Evolutionary conservation across 2,797 vertebrate species (phyloP).

Genomic region (Pagetopsis macropterus): DNA sequence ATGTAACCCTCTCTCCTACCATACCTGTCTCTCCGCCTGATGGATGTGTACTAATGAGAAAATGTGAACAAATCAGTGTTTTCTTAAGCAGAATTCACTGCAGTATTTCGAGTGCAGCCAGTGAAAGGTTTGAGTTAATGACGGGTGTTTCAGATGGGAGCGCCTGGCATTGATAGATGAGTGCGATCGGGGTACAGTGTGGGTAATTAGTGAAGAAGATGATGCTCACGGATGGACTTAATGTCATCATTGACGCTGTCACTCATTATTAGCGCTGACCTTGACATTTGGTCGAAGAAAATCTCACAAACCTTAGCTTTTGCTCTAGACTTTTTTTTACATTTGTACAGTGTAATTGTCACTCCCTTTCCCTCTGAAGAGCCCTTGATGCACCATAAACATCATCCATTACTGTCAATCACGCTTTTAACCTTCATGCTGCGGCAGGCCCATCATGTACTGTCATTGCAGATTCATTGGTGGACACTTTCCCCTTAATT

Average conservation of each 20-base stretch:
- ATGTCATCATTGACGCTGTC: conserved; percentile 56
- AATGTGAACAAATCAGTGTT: conserved; percentile 19
- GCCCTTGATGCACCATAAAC: conserved; percentile 31
- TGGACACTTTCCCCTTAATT: conserved; percentile 75
- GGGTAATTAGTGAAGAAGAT: conserved; percentile 70
- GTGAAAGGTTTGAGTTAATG: conserved; percentile 65
- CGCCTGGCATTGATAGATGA: conserved; percentile 72
- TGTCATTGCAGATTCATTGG: conserved; percentile 83
- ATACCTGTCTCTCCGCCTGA: conserved; percentile 24
- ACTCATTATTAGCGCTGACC: conserved; percentile 65
- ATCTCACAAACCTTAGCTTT: conserved; percentile 12
- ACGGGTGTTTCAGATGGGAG: conserved; percentile 56
- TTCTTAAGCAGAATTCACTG: conserved; percentile 24
- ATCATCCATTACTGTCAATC: conserved; percentile 56
- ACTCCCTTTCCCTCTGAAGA: conserved; percentile 5
- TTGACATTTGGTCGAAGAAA: conserved; percentile 52
- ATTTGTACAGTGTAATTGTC: conserved; percentile 19
- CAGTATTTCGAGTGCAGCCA: conserved; percentile 9
- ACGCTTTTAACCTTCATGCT: conserved; percentile 60
- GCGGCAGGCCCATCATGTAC: conserved; percentile 72
- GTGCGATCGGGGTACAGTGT: conserved; percentile 59
- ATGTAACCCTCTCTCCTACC: conserved; percentile 26
- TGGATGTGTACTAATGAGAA: conserved; percentile 32
- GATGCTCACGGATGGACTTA: conserved; percentile 58
- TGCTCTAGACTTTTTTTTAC: neutral